These are phyloP conservation scores for Drosophila mercatorum DNA, from an alignment of 2,888 invertebrate genomes.

Conservation along the genomic window DNA sequence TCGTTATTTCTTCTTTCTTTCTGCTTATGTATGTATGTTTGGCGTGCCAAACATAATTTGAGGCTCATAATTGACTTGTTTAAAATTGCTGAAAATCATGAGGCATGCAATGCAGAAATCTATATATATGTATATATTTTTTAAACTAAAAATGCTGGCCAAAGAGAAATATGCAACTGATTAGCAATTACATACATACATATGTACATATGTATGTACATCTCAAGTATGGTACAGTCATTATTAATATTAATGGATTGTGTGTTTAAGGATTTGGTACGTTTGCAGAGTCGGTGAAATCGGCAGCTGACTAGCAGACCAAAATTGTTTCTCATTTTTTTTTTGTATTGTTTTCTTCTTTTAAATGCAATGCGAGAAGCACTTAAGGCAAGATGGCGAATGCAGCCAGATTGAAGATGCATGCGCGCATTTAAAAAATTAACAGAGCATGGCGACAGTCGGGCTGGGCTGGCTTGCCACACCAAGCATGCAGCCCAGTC, in stretches of 20 bases:
- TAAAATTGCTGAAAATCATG: conserved; percentile 68
- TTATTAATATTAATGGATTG: conserved; percentile 73
- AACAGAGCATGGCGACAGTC: conserved; percentile 63
- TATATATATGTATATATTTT: conserved; percentile 19
- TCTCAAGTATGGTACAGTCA: conserved; percentile 16
- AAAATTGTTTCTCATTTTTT: not conserved
- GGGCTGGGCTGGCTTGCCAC: conserved; percentile 19
- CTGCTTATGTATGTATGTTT: conserved; percentile 28
- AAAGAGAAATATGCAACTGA: conserved; percentile 45
- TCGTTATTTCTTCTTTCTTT: not conserved
- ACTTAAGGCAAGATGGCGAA: conserved; percentile 33
- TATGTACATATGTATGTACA: not conserved
- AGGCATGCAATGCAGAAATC: conserved; percentile 63
- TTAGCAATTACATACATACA: conserved; percentile 56
- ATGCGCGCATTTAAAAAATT: conserved; percentile 59
- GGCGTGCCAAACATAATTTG: conserved; percentile 61
- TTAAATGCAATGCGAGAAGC: conserved; percentile 50
- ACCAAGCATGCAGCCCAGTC: conserved; percentile 60
- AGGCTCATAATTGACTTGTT: conserved; percentile 70
- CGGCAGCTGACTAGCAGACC: conserved; percentile 33
- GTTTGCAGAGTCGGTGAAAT: conserved; percentile 60
- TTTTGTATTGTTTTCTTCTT: not conserved
- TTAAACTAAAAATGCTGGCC: conserved; percentile 5
- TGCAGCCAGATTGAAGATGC: conserved; percentile 53
- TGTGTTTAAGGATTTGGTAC: conserved; percentile 64